Evolutionary conservation across 2,797 vertebrate genomes (phyloP), one percentile per base, ranked within the genome.

Genomic region (Lagocephalus sceleratus): DNA sequence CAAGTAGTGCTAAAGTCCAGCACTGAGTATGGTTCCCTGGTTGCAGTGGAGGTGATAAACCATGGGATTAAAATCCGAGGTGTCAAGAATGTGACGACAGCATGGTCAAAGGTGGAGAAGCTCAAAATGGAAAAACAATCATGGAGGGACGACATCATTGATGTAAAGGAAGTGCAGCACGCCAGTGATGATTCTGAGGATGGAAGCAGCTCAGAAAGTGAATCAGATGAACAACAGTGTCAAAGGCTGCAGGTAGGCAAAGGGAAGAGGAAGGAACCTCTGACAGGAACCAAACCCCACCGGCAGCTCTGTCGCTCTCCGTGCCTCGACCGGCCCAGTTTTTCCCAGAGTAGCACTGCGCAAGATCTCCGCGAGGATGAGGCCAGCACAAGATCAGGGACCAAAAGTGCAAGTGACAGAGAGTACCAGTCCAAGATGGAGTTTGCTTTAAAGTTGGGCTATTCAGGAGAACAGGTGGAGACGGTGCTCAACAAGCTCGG

Each of bases 341-440:
- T 99, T 78, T 98, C 96, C 47, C 96, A 98, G 84, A 93, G 93
- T 82, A 95, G 96, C 80, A 92, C 88, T 6, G 90, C 92, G 47
- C 91, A 92, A 57, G 92, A 92, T 65, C 81, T 92, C 10, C 95
- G 94, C 17, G 51, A 89, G 10, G 94, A 96, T 8, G 93, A 94
- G 44, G 47, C 52, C 56, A 61, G 79, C 41, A 1, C 58, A 0
- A 63, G 56, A 55, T 20, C 73, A 5, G 77, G 60, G 56, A 29
- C 61, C 55, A 91, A 88, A 81, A 62, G 79, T 16, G 81, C 85
- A 73, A 73, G 91, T 44, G 92, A 93, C 64, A 91, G 91, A 63
- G 94, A 97, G 73, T 98, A 98, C 74, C 97, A 97, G 83, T 92
- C 93, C 32, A 98, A 98, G 88, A 96, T 98, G 90, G 97, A 99